A percentile compares a stretch with the other conserved stretches of the same genome.
Conservation (phyloP, 2,888 invertebrate species). For the Nysson spinosus region DNA sequence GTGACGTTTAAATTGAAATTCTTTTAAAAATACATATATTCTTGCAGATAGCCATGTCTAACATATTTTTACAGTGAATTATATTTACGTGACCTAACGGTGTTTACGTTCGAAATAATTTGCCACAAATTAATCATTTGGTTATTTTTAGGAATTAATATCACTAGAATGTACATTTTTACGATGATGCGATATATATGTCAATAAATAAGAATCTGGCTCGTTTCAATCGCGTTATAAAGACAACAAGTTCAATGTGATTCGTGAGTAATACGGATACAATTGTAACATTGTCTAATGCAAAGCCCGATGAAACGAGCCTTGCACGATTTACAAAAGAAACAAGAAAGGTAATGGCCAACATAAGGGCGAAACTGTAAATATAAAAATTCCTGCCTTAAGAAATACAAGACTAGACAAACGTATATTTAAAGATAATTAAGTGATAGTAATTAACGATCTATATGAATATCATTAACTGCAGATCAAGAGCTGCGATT, state of each 20-base stretch:
- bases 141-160: constrained; percentile 58
- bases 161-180: constrained; percentile 62
- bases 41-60: constrained; percentile 28
- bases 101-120: constrained; percentile 49
- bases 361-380: constrained; percentile 63
- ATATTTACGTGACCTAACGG: constrained; percentile 22
- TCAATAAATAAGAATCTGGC: constrained; percentile 52
- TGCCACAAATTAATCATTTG: constrained; percentile 55
- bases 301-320: constrained; percentile 21
- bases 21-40: constrained; percentile 32
- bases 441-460: constrained; percentile 62
- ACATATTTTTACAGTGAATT: constrained; percentile 45
- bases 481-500: constrained; percentile 60
- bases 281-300: constrained; percentile 20
- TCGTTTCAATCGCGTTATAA: constrained; percentile 33
- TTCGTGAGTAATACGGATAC: no score
- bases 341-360: constrained; percentile 40
- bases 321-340: constrained; percentile 31
- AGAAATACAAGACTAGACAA: constrained; percentile 74
- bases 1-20: constrained; percentile 29
- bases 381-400: constrained; percentile 76
- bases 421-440: constrained; percentile 62
- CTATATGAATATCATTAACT: constrained; percentile 58
- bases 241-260: not conserved
- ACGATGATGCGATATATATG: constrained; percentile 43